These are phyloP conservation scores for Gisinianus flammeolus DNA, from an alignment of 2,888 invertebrate genomes.

Conservation along the genomic window DNA sequence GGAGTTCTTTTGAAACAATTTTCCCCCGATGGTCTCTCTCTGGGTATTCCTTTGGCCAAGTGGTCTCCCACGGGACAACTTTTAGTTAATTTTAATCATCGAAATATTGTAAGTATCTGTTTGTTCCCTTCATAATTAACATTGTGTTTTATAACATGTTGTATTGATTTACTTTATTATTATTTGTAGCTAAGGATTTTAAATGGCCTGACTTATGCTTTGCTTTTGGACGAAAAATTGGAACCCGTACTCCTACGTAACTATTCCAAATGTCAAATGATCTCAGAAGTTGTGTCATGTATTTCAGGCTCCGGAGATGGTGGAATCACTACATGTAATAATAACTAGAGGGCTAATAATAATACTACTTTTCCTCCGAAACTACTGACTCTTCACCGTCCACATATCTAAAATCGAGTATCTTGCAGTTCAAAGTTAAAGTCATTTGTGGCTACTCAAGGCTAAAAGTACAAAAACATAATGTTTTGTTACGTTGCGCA, in stretches of 20 bases:
- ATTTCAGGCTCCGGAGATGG: neutral
- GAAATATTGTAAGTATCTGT: constrained; percentile 35
- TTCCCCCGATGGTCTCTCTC: constrained; percentile 45
- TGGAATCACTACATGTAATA: neutral
- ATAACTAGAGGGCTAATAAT: too few species aligned
- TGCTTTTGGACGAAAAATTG: constrained; percentile 45
- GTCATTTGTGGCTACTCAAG: too few species aligned
- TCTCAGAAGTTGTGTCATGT: neutral
- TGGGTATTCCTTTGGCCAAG: constrained; percentile 38
- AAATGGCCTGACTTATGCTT: constrained; percentile 48
- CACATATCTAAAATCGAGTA: neutral
- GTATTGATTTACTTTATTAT: neutral
- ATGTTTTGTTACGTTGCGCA: too few species aligned
- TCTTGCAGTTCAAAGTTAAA: too few species aligned
- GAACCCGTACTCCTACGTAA: constrained; percentile 20
- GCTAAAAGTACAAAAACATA: too few species aligned
- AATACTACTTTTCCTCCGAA: too few species aligned
- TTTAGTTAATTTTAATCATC: constrained; percentile 40
- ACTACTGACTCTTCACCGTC: too few species aligned
- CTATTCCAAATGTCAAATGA: constrained; percentile 27
- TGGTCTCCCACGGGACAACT: constrained; percentile 44
- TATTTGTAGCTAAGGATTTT: constrained; percentile 42
- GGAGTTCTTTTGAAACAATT: constrained; percentile 46
- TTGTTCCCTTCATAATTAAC: too few species aligned
- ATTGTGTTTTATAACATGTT: neutral